Conservation (phyloP, 1,140 invertebrate species). For the Pantala flavescens region DNA sequence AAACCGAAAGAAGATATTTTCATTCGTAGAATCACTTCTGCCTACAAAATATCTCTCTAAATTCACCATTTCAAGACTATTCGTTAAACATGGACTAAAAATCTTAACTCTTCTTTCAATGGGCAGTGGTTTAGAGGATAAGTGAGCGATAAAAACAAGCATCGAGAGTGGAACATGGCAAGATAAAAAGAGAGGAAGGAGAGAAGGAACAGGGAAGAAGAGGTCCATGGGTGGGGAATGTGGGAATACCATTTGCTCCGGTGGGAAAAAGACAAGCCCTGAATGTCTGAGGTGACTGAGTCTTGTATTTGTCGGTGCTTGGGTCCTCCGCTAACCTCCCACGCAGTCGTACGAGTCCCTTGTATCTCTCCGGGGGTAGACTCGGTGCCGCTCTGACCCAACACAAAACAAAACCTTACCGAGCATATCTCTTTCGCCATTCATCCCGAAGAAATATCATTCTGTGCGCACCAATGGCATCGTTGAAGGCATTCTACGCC, state of each 20-base stretch:
- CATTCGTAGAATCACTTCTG: too few relatives aligned
- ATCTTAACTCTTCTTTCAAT: too few relatives aligned
- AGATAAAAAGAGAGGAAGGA: neutral
- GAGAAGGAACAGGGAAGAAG: neutral
- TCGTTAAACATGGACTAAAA: too few relatives aligned
- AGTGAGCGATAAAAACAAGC: too few relatives aligned
- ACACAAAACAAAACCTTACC: neutral
- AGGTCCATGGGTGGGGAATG: neutral
- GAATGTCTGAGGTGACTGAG: neutral
- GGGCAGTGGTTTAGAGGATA: too few relatives aligned
- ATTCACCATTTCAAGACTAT: too few relatives aligned
- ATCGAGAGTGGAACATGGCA: neutral
- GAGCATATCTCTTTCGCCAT: neutral
- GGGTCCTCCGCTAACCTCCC: neutral
- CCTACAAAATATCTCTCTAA: too few relatives aligned
- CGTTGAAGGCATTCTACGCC: too few relatives aligned
- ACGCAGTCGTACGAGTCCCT: neutral
- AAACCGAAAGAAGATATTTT: too few relatives aligned
- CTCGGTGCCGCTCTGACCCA: neutral
- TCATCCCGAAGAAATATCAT: neutral
- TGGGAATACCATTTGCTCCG: neutral
- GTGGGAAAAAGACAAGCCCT: neutral
- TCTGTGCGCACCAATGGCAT: neutral
- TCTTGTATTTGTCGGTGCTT: constrained; percentile 1
- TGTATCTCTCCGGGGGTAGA: neutral